These are phyloP conservation scores for Tenthredo distinguenda DNA, from an alignment of 2,888 invertebrate species.

Conservation along the genomic window DNA sequence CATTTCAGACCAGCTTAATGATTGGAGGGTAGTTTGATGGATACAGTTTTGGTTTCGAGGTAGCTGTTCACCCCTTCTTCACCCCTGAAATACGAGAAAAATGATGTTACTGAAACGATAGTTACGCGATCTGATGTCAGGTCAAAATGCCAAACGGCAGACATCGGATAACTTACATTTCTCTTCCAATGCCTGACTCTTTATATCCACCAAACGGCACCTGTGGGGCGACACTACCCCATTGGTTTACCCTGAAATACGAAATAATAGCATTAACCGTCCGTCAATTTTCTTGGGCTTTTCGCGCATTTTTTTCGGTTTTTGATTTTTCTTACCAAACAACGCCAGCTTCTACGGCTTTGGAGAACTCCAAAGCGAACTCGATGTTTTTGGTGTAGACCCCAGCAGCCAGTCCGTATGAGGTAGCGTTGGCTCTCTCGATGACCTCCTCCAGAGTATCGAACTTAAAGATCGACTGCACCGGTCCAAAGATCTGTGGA, in stretches of 20 bases:
- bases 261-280: not conserved
- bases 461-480: conserved; percentile 92
- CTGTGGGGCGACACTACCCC: conserved; percentile 84
- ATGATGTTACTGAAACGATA: not conserved
- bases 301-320: not conserved
- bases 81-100: conserved; percentile 81
- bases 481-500: conserved; percentile 92
- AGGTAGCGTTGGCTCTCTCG: conserved; percentile 89
- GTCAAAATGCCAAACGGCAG: not conserved
- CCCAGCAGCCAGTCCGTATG: conserved; percentile 91
- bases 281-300: not conserved
- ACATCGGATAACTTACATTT: conserved; percentile 73
- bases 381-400: conserved; percentile 90
- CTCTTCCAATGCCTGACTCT: conserved; percentile 90
- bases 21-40: conserved; percentile 76
- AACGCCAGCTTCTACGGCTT: conserved; percentile 89
- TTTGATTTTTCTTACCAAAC: conserved; percentile 82
- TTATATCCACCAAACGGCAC: conserved; percentile 94
- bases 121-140: not conserved
- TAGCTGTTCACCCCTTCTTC: conserved; percentile 88
- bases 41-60: conserved; percentile 88
- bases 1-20: conserved; percentile 44
- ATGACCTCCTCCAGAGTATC: conserved; percentile 88
- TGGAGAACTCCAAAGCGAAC: conserved; percentile 87
- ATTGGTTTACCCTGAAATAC: conserved; percentile 85